Evolutionary conservation across 2,888 invertebrate species (phyloP).

Genomic region (Campaea margaritaria): DNA sequence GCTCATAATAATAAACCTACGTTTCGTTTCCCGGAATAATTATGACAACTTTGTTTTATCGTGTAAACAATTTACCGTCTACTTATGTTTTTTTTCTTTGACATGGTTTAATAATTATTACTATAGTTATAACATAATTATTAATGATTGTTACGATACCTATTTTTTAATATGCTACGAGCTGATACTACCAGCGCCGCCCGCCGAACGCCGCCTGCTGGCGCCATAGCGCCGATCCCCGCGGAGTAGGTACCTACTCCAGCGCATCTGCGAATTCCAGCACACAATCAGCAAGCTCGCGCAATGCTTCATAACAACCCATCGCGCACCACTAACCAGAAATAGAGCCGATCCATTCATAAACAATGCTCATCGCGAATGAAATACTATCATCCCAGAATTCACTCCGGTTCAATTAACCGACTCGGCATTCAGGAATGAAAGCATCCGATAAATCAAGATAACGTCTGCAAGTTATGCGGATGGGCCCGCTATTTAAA

Average conservation of each 20-base stretch:
- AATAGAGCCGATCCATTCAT: conserved; percentile 75
- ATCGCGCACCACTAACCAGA: conserved; percentile 70
- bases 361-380: conserved; percentile 73
- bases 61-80: too few species aligned
- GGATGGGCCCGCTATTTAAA: conserved; percentile 75
- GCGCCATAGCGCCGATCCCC: conserved; percentile 55
- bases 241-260: neutral
- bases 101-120: too few species aligned
- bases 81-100: too few species aligned
- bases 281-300: conserved; percentile 59
- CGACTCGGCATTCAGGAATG: conserved; percentile 66
- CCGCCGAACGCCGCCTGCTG: conserved; percentile 15
- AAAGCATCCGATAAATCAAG: conserved; percentile 74
- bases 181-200: neutral
- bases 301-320: conserved; percentile 61
- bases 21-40: too few species aligned
- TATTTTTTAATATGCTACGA: too few species aligned
- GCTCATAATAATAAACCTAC: too few species aligned
- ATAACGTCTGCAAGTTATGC: conserved; percentile 74
- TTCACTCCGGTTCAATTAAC: conserved; percentile 65
- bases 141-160: too few species aligned
- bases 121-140: too few species aligned
- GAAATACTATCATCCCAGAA: conserved; percentile 66
- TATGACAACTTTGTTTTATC: too few species aligned
- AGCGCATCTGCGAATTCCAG: conserved; percentile 57